Conservation (phyloP, 2,797 vertebrate genomes). For the Alcedo atthis region DNA sequence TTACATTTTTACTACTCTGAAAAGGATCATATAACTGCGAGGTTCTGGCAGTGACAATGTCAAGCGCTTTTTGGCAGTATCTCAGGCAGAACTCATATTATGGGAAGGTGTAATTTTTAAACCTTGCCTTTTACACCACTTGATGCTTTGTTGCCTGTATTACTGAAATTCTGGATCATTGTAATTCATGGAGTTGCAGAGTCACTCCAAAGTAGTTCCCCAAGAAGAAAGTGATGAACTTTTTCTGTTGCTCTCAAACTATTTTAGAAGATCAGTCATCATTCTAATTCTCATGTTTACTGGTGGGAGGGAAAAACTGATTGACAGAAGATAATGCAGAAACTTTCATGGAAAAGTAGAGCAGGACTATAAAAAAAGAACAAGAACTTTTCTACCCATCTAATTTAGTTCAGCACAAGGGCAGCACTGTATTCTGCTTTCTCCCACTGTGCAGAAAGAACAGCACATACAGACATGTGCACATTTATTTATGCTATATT, state of each 20-base stretch:
- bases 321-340: neutral
- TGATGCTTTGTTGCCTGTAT: neutral
- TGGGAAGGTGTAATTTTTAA: neutral
- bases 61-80: neutral
- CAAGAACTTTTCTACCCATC: neutral
- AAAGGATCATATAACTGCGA: fast-evolving
- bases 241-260: neutral
- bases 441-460: neutral
- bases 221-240: neutral
- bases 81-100: neutral
- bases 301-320: neutral
- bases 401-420: neutral
- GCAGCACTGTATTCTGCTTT: neutral
- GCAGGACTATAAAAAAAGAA: neutral
- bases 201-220: neutral
- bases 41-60: neutral
- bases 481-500: fast-evolving
- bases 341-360: neutral
- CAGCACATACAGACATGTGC: fast-evolving
- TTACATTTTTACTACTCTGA: neutral
- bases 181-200: neutral
- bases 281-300: neutral
- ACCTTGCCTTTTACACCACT: neutral
- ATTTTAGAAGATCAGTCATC: neutral
- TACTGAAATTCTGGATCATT: neutral